Base-by-base conservation (phyloP, 2,888 invertebrate genomes). In the Allophyes oxyacanthae region DNA sequence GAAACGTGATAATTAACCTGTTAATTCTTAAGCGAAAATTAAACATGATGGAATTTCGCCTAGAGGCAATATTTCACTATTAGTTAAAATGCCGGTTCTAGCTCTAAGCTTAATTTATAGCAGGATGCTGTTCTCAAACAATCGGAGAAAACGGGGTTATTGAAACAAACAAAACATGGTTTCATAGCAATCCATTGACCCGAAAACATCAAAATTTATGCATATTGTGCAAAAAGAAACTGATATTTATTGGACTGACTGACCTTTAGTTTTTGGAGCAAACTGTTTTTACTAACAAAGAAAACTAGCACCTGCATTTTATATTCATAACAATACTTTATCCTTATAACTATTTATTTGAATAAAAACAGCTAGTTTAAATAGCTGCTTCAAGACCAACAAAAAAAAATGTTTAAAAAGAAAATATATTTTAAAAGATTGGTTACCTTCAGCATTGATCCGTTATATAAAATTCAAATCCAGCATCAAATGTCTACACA, bases 121-220 rank as follows among this genome's bases (percentile, higher is more conserved):
- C 64, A 63, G 67, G 72, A 70, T 54, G 64, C 63, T 46, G 41
- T 41, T 54, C 6, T 43, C 15, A 51, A 62, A 54, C 52, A 63
- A 63, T 57, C 32, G 46, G 56, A 41, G 45, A 53, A 63, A 74
- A 62, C 42, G 15, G 14, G 57, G 52, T 43, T 53, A 48, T 33
- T 45, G 34, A 44, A 68, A 59, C 43, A 61, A 59, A 67, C 37
- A 33, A 33, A 37, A 37, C 20, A 13, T 34, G 6, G 38, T 34
- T 57, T 40, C 20, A 51, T 49, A 60, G 38, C 51, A 41, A 64
- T 50, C 50, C 53, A 50, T 52, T 62, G 64, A 62, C 71, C 68
- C 51, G 36, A 62, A 73, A 62, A 57, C 46, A 26, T 61, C 25
- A 40, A 38, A 13, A 41, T 50, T 20, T 25, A 54, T 44, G 57